Evolutionary conservation across 2,888 invertebrate genomes (phyloP).

Genomic region (Troglohyphantes excavatus): DNA sequence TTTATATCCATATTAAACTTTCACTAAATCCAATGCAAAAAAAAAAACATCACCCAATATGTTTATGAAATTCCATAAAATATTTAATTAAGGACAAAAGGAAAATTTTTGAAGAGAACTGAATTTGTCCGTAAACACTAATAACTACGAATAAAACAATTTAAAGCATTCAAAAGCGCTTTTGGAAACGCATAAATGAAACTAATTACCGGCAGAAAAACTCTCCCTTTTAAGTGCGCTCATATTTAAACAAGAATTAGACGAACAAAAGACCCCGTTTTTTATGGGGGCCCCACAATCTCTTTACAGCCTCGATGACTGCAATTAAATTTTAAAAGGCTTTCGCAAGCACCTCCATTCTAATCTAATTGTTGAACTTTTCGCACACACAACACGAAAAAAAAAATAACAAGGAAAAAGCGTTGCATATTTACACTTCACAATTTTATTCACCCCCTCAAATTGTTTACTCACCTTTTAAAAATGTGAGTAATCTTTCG

Average conservation of each 20-base stretch:
- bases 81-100: neutral
- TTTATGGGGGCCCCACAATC: neutral
- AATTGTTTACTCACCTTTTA: constrained; percentile 23
- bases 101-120: neutral
- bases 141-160: neutral
- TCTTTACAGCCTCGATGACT: constrained; percentile 8
- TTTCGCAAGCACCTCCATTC: neutral
- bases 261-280: neutral
- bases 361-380: constrained; percentile 13
- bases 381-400: neutral
- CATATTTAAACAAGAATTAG: constrained; percentile 30
- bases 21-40: too few species aligned
- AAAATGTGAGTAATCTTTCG: neutral
- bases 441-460: neutral
- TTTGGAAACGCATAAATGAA: constrained; percentile 8
- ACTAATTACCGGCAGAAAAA: constrained; percentile 19
- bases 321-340: constrained; percentile 28
- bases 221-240: neutral
- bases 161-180: neutral
- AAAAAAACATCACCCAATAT: neutral
- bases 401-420: neutral
- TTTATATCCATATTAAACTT: too few species aligned
- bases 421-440: neutral
- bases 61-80: neutral
- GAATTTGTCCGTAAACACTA: constrained; percentile 8